Base-by-base conservation (phyloP, 2,797 vertebrate species). In the Pipistrellus nathusii region DNA sequence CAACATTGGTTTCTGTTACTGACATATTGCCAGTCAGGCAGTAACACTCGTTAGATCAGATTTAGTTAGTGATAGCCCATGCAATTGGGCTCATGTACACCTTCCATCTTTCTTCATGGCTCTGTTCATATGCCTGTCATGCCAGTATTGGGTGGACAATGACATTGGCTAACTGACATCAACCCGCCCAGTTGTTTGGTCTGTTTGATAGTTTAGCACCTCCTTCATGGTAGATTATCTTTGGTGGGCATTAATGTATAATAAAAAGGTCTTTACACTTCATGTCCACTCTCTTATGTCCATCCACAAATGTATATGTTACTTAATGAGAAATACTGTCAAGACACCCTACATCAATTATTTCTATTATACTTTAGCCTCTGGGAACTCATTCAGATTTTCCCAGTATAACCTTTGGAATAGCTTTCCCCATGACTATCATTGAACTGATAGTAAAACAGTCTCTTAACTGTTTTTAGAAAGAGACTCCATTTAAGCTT, bases 401-500 rank as follows among this genome's bases (percentile, higher is more conserved):
- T 72, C 38, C 44, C 48, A 59, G 0, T 55, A 38, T 84, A 62
- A 72, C 17, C 10, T 69, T 93, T 57, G n/a, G n/a, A 57, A 46
- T 83, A 76, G 30, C 25, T 85, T 81, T 88, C 35, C 30, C 66
- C 15, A 51, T 20, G 30, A 48, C n/a, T 23, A 20, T 11, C 35
- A 64, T 25, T 62, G 66, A 46, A 23, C 51, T 90, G 21, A 55
- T 12, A 92, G 48, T 38, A 86, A 53, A 92, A 71, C 6, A 64
- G 64, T 83, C 21, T 84, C 95, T 90, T 46, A 84, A 77, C 44
- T 75, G 9, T 80, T 94, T 90, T 84, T 85, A 41, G 46, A 53
- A 78, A 85, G 94, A 84, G n/a, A 90, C 10, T 81, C 25, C 11
- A 38, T 86, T 95, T 80, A 91, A 85, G 38, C 25, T 72, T 85